Percentiles rank a stretch among this genome's conserved stretches.
These are phyloP conservation scores for Erythrolamprus reginae DNA, from an alignment of 2,113 vertebrate genomes.

Conservation along the genomic window DNA sequence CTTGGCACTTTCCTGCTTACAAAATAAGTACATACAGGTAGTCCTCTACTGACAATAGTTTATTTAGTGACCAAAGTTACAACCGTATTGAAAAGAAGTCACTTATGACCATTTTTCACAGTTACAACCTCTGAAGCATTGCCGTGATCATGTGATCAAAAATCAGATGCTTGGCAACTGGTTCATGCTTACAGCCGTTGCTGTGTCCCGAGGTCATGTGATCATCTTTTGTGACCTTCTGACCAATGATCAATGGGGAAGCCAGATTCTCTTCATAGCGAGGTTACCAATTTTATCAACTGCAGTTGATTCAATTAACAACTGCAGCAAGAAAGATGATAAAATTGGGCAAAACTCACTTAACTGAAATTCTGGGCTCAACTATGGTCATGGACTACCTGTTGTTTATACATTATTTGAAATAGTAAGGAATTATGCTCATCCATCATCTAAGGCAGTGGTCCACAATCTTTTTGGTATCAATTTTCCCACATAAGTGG, in stretches of 20 bases:
- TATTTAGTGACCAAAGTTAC: background rate
- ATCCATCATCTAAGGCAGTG: background rate
- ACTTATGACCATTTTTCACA: background rate
- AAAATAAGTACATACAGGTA: background rate
- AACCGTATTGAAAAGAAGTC: background rate
- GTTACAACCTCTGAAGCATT: background rate
- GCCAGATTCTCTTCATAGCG: background rate
- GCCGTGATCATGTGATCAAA: background rate
- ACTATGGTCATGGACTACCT: background rate
- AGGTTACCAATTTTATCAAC: background rate
- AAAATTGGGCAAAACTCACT: background rate
- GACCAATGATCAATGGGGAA: background rate
- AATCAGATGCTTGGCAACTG: background rate
- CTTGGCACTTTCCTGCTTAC: background rate
- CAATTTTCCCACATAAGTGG: no score
- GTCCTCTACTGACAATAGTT: background rate
- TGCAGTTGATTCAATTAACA: background rate
- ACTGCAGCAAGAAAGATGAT: background rate
- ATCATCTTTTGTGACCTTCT: background rate
- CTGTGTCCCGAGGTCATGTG: background rate
- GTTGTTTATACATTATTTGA: background rate
- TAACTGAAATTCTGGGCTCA: background rate
- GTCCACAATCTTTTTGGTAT: no score
- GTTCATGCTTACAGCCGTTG: background rate
- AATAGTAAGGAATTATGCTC: background rate